These are phyloP conservation scores for Chelon auratus DNA, from an alignment of 2,797 vertebrate species.

Conservation along the genomic window DNA sequence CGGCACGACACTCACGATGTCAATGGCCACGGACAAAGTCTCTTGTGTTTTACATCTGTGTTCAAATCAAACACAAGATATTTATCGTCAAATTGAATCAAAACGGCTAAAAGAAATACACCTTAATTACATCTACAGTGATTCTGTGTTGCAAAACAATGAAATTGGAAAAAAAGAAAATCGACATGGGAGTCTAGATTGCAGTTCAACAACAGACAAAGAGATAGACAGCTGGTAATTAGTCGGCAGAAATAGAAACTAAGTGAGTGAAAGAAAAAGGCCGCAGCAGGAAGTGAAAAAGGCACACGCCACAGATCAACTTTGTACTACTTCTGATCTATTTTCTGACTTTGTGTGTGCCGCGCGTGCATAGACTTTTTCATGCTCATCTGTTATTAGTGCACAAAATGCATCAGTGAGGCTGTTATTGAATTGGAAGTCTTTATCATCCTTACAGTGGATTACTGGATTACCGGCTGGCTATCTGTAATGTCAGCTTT, in stretches of 20 bases:
- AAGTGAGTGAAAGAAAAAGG: conserved; percentile 30
- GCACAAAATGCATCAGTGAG: conserved; percentile 39
- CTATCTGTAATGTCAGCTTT: conserved; percentile 68
- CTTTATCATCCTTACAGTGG: conserved; percentile 36
- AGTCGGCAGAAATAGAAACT: conserved; percentile 61
- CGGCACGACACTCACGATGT: too few species aligned
- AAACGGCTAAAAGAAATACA: conserved; percentile 3
- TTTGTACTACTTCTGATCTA: neutral
- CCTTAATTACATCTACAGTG: conserved; percentile 11
- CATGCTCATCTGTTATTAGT: conserved; percentile 30
- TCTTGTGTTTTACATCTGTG: neutral
- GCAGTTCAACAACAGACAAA: conserved; percentile 32
- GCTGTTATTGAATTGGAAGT: conserved; percentile 52
- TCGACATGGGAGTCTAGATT: conserved; percentile 38
- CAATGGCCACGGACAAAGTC: too few species aligned
- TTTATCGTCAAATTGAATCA: neutral
- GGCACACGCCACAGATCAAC: conserved; percentile 5
- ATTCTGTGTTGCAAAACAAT: conserved; percentile 25
- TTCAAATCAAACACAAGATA: neutral
- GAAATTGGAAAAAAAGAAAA: conserved; percentile 4
- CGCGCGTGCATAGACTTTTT: neutral
- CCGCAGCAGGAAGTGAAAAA: conserved; percentile 16
- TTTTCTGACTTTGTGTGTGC: too few species aligned
- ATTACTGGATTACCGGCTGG: conserved; percentile 62
- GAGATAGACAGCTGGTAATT: conserved; percentile 61